Percentiles rank a stretch among this genome's conserved stretches.
These are phyloP conservation scores for Calameuta pallipes DNA, from an alignment of 2,888 invertebrate genomes.

Conservation along the genomic window DNA sequence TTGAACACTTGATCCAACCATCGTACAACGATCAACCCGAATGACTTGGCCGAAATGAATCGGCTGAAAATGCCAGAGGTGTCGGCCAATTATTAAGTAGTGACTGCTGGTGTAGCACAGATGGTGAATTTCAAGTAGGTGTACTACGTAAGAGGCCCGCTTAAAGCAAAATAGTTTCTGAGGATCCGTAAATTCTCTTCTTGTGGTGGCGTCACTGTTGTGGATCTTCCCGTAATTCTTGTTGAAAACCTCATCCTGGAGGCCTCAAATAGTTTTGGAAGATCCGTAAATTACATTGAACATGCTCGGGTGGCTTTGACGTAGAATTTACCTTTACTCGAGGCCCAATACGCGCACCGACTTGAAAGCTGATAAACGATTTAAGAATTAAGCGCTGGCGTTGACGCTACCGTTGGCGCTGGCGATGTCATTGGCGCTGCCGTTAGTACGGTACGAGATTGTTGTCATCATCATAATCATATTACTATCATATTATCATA, in stretches of 20 bases:
- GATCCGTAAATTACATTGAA: neutral
- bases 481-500: too few relatives aligned
- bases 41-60: neutral
- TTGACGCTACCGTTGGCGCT: too few relatives aligned
- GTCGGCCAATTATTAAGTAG: slow-evolving; percentile 22
- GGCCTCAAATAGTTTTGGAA: neutral
- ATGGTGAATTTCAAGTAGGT: neutral
- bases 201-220: neutral
- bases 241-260: neutral
- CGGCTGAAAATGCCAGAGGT: slow-evolving; percentile 15
- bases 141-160: neutral
- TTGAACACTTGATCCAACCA: neutral
- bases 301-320: neutral
- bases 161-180: neutral
- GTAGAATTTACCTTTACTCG: neutral
- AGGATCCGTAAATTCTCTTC: neutral
- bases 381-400: too few relatives aligned
- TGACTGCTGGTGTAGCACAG: slow-evolving; percentile 1
- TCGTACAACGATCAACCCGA: neutral
- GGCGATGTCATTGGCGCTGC: too few relatives aligned
- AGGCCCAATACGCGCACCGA: too few relatives aligned
- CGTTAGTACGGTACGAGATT: too few relatives aligned
- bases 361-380: too few relatives aligned
- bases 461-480: too few relatives aligned
- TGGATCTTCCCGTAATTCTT: neutral